phyloP scores from a whole-genome alignment of 2,888 invertebrate genomes.

The Argyra leucocephala region DNA sequence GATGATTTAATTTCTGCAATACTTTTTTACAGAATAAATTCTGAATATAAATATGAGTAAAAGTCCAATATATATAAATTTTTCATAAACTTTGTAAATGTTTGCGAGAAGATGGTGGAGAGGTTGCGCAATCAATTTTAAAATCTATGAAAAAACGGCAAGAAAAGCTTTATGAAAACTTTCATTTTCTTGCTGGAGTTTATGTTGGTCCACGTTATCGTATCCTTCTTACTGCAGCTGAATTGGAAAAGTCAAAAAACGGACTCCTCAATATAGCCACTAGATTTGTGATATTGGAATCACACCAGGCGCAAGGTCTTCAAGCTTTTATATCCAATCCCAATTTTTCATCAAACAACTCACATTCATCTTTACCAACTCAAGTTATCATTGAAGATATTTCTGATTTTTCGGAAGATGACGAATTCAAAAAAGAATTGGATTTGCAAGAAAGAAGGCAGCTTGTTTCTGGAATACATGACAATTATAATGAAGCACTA shows the following conservation, averaged over 20 bases:
- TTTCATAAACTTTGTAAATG: background rate
- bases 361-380: constrained; percentile 5
- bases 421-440: constrained; percentile 6
- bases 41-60: constrained; percentile 8
- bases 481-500: constrained; percentile 9
- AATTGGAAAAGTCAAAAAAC: background rate
- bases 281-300: background rate
- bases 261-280: constrained; percentile 1
- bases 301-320: background rate
- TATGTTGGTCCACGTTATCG: constrained; percentile 8
- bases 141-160: background rate
- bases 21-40: constrained; percentile 12
- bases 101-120: constrained; percentile 5
- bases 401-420: constrained; percentile 4
- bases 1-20: constrained; percentile 12
- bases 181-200: constrained; percentile 8
- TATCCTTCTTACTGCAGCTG: background rate
- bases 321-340: background rate
- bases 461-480: background rate
- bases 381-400: background rate
- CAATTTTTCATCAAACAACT: constrained; percentile 7
- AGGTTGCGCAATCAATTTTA: background rate
- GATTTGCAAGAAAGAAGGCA: background rate
- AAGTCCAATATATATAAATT: constrained; percentile 5
- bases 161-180: too few species aligned